Evolutionary conservation across 1,140 invertebrate species (phyloP).

Genomic region (Drosophila triauraria): DNA sequence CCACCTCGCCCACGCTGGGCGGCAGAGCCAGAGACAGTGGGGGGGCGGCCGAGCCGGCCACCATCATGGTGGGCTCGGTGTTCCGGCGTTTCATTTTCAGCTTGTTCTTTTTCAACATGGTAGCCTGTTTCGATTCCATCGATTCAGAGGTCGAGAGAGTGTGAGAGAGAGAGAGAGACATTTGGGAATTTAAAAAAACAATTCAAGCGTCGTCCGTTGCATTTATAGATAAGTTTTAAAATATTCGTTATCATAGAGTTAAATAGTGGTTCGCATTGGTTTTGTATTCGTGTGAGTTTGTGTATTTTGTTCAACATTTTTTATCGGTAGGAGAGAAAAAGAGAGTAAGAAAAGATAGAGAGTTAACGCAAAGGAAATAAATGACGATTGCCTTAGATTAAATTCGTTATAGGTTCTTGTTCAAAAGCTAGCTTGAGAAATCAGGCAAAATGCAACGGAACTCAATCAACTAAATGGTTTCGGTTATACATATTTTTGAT

Average conservation of each 20-base stretch:
- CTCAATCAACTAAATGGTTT: slow-evolving; percentile 57
- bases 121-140: slow-evolving; percentile 87
- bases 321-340: slow-evolving; percentile 51
- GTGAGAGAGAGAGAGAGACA: neutral
- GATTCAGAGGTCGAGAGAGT: slow-evolving; percentile 10
- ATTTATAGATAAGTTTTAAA: slow-evolving; percentile 38
- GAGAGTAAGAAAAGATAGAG: slow-evolving; percentile 55
- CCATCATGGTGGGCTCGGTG: slow-evolving; percentile 95
- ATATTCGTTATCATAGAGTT: slow-evolving; percentile 27
- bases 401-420: slow-evolving; percentile 35
- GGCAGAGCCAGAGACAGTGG: slow-evolving; percentile 87
- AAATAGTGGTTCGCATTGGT: slow-evolving; percentile 17
- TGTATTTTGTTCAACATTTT: slow-evolving; percentile 31
- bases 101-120: slow-evolving; percentile 96
- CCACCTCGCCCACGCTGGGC: slow-evolving; percentile 79
- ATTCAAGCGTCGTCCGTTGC: slow-evolving; percentile 57
- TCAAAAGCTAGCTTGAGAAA: slow-evolving; percentile 57
- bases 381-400: slow-evolving; percentile 45
- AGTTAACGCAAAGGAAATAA: slow-evolving; percentile 64
- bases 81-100: slow-evolving; percentile 97
- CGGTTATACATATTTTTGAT: slow-evolving; percentile 55
- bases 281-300: slow-evolving; percentile 27
- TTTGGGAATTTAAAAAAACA: slow-evolving; percentile 20
- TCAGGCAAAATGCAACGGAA: slow-evolving; percentile 76
- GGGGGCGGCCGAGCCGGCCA: slow-evolving; percentile 87